Evolutionary conservation across 1,140 invertebrate species (phyloP), one percentile per base, ranked within the genome.

Genomic region (Onthophagus taurus): DNA sequence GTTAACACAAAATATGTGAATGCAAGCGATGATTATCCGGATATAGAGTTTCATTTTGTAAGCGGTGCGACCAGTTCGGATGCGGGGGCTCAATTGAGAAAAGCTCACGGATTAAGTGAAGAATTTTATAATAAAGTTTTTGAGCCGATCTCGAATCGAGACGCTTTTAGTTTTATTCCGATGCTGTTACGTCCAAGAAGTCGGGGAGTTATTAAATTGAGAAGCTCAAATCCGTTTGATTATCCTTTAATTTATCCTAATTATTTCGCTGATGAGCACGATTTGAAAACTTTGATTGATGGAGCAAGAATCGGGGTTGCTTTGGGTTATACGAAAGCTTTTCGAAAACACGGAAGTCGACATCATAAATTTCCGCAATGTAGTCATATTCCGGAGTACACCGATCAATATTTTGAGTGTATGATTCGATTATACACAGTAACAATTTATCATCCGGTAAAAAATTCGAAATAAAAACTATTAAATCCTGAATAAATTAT

Each of bases 211-310:
- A 84, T 96, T 11, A 81, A 80, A 47, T 59, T 96, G 3, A 69
- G 84, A 4, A 86, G 81, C 41, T 76, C 76, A 13, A 86, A 94
- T 68, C 94, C 94, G 0, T 83, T 82, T 47, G 83, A 92, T 49
- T 85, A 91, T 60, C 95, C 95, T 0, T 72, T 90, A 11, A 92
- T 98, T 37, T 85, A 92, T 59, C 89, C 94, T 0, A 93, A 92
- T 59, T 95, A 95, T 54, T 80, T 95, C 50, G 71, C 75, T 4
- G 81, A 91, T 39, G 81, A 82, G 1, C 70, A 77, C 12, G 89
- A 94, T 54, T 72, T 90, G 49, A 80, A 80, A 19, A 81, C 78
- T 0, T 62, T 93, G 21, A 72, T 91, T 3, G 89, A 92, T 65
- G 87, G 87, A 0, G 84, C 84, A 0, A 89, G 88, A 62, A 81